Conservation (phyloP, 2,113 vertebrate genomes). For the Fulmarus glacialis region DNA sequence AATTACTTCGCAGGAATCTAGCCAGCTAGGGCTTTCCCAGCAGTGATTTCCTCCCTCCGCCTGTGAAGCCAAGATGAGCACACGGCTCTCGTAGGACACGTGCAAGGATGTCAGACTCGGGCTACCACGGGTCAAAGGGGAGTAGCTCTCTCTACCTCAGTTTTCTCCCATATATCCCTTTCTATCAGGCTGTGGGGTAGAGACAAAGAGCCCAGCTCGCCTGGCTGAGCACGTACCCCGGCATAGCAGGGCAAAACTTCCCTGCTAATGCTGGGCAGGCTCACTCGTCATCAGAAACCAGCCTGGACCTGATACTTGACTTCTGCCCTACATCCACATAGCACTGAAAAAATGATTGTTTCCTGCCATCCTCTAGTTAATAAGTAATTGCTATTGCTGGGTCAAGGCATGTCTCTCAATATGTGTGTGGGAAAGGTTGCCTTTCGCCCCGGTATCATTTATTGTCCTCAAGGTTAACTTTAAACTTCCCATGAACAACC, state of each 20-base stretch:
- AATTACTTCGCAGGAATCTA: neutral
- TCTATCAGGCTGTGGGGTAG: neutral
- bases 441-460: neutral
- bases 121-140: rapidly evolving
- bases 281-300: neutral
- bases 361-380: neutral
- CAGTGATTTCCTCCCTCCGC: neutral
- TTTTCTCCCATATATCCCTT: rapidly evolving
- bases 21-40: neutral
- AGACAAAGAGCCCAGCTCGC: rapidly evolving
- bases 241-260: neutral
- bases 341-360: neutral
- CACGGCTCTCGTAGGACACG: neutral
- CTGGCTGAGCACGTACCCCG: neutral
- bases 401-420: neutral
- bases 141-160: rapidly evolving
- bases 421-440: neutral
- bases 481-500: neutral
- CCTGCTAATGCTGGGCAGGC: neutral
- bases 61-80: neutral
- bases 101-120: neutral
- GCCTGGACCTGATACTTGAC: neutral
- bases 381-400: neutral
- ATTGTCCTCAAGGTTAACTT: neutral
- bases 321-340: rapidly evolving